These are phyloP conservation scores for Meteorus sp. DNA, from an alignment of 1,140 invertebrate genomes.

Conservation along the genomic window DNA sequence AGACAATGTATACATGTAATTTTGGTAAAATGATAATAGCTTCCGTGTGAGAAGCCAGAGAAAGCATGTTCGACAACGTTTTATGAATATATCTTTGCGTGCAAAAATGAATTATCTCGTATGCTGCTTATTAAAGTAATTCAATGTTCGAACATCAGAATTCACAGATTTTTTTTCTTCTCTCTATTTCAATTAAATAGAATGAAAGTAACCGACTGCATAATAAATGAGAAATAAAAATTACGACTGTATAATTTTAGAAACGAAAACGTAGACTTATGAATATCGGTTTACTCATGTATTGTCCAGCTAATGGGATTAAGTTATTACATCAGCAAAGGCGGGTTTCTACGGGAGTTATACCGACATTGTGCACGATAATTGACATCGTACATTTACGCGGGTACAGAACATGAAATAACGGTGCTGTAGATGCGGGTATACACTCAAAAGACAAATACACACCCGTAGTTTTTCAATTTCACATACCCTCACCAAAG, in stretches of 20 bases:
- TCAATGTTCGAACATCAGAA: neutral
- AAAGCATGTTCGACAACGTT: neutral
- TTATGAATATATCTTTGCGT: neutral
- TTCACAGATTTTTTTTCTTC: neutral
- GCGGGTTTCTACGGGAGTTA: neutral
- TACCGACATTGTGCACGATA: neutral
- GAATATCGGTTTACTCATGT: neutral
- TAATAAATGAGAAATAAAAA: neutral
- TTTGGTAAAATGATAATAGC: no score
- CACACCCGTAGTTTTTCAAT: neutral
- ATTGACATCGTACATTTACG: neutral
- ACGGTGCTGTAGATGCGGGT: slow-evolving; percentile 8
- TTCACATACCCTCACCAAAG: slow-evolving; percentile 3
- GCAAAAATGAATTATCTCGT: slow-evolving; percentile 6
- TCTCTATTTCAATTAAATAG: neutral
- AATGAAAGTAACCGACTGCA: neutral
- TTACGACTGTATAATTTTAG: neutral
- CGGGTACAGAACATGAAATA: neutral
- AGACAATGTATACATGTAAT: no score
- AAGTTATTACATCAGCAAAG: slow-evolving; percentile 2
- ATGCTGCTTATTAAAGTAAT: neutral
- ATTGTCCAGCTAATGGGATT: slow-evolving; percentile 6
- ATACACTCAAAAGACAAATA: neutral
- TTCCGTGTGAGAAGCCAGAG: no score
- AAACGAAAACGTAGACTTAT: neutral